phyloP scores from a whole-genome alignment of 2,113 vertebrate genomes.

The Laterallus jamaicensis region DNA sequence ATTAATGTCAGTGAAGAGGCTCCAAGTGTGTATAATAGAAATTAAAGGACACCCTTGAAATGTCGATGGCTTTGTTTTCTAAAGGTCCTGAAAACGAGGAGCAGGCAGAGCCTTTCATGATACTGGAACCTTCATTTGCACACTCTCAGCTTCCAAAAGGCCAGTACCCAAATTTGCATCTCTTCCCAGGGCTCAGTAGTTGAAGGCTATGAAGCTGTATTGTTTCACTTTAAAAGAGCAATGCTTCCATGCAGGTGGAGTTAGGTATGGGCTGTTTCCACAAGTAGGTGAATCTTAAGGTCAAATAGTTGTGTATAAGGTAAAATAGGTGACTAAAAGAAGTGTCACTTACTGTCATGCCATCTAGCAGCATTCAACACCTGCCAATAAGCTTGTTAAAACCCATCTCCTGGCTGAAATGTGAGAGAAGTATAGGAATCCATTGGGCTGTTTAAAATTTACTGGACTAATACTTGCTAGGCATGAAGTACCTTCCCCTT shows the following conservation, averaged over 20 bases:
- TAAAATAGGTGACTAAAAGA: background rate
- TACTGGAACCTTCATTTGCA: background rate
- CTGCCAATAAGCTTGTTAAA: background rate
- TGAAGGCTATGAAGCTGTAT: background rate
- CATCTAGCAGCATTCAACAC: background rate
- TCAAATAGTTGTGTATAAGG: background rate
- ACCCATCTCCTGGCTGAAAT: background rate
- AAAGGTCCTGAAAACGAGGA: background rate
- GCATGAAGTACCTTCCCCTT: background rate
- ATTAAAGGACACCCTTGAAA: background rate
- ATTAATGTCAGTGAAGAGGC: background rate
- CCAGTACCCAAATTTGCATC: background rate
- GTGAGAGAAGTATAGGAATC: background rate
- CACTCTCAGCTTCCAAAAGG: background rate
- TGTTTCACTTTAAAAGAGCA: background rate
- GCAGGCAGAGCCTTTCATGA: background rate
- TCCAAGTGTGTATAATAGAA: background rate
- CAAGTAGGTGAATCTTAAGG: background rate
- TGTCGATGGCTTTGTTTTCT: background rate
- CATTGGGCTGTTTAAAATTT: background rate
- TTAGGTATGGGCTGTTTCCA: background rate
- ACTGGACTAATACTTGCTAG: background rate
- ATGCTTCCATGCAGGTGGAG: background rate
- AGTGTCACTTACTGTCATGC: background rate
- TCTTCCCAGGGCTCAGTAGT: background rate